phyloP scores from a whole-genome alignment of 2,888 invertebrate species.

The Hesperia comma region DNA sequence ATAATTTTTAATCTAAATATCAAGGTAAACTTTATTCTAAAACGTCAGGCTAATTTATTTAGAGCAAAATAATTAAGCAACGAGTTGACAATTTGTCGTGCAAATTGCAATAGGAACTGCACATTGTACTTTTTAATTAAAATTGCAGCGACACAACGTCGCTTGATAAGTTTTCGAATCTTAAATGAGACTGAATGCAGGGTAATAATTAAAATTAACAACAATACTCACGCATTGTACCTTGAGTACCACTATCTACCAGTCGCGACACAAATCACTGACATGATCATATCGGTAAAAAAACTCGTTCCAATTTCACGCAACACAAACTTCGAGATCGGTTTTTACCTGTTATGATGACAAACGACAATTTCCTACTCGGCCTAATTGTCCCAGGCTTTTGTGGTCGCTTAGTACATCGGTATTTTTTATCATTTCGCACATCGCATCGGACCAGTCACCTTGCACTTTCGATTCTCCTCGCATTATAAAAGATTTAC shows the following conservation, averaged over 20 bases:
- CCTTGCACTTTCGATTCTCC: conserved; percentile 76
- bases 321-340: conserved; percentile 74
- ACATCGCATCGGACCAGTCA: conserved; percentile 64
- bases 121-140: conserved; percentile 30
- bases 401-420: conserved; percentile 66
- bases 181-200: conserved; percentile 18
- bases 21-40: conserved; percentile 12
- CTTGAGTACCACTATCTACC: conserved; percentile 31
- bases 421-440: conserved; percentile 61
- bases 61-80: conserved; percentile 17
- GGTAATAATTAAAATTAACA: conserved; percentile 26
- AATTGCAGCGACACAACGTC: conserved; percentile 5
- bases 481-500: conserved; percentile 47
- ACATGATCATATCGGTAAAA: conserved; percentile 46
- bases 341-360: conserved; percentile 76
- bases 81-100: conserved; percentile 14
- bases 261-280: conserved; percentile 36
- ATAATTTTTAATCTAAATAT: conserved; percentile 19
- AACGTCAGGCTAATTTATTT: conserved; percentile 15
- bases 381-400: conserved; percentile 63
- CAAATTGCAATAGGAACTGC: conserved; percentile 22
- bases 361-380: conserved; percentile 73
- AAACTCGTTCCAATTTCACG: conserved; percentile 76
- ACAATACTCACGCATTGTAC: conserved; percentile 14
- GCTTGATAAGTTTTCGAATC: conserved; percentile 18